Evolutionary conservation across 2,888 invertebrate genomes (phyloP).

Genomic region (Argyresthia goedartella): DNA sequence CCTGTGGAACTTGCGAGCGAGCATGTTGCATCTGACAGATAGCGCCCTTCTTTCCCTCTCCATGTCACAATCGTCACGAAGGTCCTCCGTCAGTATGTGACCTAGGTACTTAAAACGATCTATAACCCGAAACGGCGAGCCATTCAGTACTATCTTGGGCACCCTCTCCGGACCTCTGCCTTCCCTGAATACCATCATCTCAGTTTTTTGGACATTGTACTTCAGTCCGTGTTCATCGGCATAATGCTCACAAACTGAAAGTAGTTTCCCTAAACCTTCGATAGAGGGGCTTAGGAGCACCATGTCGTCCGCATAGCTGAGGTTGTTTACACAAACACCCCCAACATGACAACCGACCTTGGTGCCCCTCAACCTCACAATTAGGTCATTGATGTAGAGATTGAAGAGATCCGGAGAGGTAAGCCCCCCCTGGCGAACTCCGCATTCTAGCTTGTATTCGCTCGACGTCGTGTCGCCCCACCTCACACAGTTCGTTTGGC

Average conservation of each 20-base stretch:
- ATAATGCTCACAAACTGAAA: not conserved
- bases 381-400: slow-evolving; percentile 8
- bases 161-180: not conserved
- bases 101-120: slow-evolving; percentile 2
- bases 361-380: not conserved
- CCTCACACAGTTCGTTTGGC: slow-evolving; percentile 7
- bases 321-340: not conserved
- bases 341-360: not conserved
- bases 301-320: not conserved
- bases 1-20: not conserved
- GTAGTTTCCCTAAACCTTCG: not conserved
- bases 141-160: not conserved
- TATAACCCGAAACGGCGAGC: not conserved
- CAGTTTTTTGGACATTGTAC: not conserved
- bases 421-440: slow-evolving; percentile 14
- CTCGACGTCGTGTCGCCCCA: slow-evolving; percentile 11
- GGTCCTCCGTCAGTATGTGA: not conserved
- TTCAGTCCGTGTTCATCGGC: not conserved
- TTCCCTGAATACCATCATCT: not conserved
- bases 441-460: slow-evolving; percentile 13
- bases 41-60: slow-evolving; percentile 2
- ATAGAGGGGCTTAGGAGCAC: not conserved
- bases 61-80: not conserved
- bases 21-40: not conserved
- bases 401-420: slow-evolving; percentile 14